Conservation (phyloP, 2,113 vertebrate species). For the Nematolebias whitei region DNA sequence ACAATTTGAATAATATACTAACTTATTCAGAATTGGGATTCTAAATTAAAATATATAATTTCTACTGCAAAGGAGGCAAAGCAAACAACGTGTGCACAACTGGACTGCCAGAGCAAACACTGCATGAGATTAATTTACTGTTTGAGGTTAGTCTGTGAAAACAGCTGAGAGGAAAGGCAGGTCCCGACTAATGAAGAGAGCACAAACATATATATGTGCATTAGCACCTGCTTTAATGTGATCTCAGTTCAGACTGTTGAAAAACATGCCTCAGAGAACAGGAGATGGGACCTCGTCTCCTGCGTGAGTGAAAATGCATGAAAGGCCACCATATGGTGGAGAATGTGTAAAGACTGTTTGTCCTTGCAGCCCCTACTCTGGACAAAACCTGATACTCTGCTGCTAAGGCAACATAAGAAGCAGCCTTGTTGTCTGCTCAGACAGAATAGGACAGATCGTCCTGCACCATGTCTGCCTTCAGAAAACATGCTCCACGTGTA, state of each 20-base stretch:
- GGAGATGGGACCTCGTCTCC: conserved; percentile 41
- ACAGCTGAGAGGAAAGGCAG: conserved; percentile 41
- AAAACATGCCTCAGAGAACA: conserved; percentile 53
- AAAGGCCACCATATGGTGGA: conserved; percentile 79
- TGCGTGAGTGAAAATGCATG: conserved; percentile 66
- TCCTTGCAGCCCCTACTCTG: conserved; percentile 58
- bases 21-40: too few relatives aligned
- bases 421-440: conserved; percentile 62
- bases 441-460: conserved; percentile 44
- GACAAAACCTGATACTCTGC: conserved; percentile 78
- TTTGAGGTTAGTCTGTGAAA: conserved; percentile 46
- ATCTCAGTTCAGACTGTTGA: conserved; percentile 42
- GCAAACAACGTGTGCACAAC: conserved; percentile 23
- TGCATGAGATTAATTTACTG: conserved; percentile 29
- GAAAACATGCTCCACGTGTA: conserved; percentile 7
- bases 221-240: conserved; percentile 59
- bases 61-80: conserved; percentile 8
- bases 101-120: conserved; percentile 44
- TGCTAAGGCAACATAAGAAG: conserved; percentile 76
- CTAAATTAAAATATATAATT: too few relatives aligned
- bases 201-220: conserved; percentile 50
- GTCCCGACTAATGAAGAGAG: conserved; percentile 51
- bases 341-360: conserved; percentile 70
- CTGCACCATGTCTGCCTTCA: conserved; percentile 29
- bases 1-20: too few relatives aligned